Percentiles rank a stretch among this genome's conserved stretches.
These are phyloP conservation scores for Uria lomvia DNA, from an alignment of 2,113 vertebrate species.

Conservation along the genomic window DNA sequence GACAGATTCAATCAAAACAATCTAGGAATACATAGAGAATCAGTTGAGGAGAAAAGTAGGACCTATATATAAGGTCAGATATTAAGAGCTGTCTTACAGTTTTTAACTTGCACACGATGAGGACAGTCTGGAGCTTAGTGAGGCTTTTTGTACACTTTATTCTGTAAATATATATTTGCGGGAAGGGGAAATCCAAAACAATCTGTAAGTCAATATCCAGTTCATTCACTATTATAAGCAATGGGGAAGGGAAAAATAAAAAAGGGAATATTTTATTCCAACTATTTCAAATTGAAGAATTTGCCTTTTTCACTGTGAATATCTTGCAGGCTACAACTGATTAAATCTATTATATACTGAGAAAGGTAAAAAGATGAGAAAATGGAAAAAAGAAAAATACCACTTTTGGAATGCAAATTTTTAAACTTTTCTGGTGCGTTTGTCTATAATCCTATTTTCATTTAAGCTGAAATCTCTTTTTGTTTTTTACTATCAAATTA, in stretches of 20 bases:
- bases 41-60: not conserved
- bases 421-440: not conserved
- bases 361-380: accelerated
- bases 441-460: not conserved
- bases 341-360: not conserved
- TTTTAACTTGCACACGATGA: not conserved
- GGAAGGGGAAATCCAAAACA: not conserved
- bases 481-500: not conserved
- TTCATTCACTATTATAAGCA: not conserved
- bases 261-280: not conserved
- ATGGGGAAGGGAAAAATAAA: accelerated
- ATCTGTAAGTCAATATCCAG: not conserved
- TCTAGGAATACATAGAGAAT: not conserved
- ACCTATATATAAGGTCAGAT: not conserved
- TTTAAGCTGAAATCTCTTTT: not conserved
- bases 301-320: not conserved
- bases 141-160: not conserved
- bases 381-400: not conserved
- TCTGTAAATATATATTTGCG: not conserved
- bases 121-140: not conserved
- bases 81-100: not conserved
- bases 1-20: not conserved
- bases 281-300: not conserved
- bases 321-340: not conserved
- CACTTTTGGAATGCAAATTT: not conserved